A percentile compares a stretch with the other conserved stretches of the same genome.
These are phyloP conservation scores for Thumatha senex DNA, from an alignment of 2,888 invertebrate genomes.

Conservation along the genomic window DNA sequence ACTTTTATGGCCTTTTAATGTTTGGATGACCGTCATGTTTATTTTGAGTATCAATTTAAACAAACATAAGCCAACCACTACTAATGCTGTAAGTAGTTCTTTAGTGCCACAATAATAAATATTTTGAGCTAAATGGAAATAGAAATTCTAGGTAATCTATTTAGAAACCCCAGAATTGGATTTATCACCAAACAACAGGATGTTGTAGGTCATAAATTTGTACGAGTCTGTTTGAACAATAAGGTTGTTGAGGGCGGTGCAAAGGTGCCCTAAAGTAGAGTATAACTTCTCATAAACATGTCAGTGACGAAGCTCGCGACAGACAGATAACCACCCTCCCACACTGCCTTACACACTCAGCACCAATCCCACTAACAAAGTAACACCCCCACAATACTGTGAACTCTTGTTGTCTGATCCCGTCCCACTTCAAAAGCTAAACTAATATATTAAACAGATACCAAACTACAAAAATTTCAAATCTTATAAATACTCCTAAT, in stretches of 20 bases:
- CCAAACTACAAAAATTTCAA: background rate
- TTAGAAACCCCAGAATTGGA: conserved; percentile 21
- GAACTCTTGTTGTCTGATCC: background rate
- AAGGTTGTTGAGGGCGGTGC: conserved; percentile 73
- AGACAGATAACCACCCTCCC: conserved; percentile 63
- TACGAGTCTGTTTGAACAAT: conserved; percentile 73
- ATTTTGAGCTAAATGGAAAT: background rate
- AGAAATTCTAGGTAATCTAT: background rate
- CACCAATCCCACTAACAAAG: conserved; percentile 21
- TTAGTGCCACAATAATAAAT: background rate
- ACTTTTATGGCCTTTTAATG: conserved; percentile 10
- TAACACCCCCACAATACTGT: conserved; percentile 18
- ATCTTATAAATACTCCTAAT: too few relatives aligned
- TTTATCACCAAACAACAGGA: conserved; percentile 50
- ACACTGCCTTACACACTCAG: conserved; percentile 39
- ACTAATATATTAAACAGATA: background rate
- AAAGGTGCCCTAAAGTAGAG: conserved; percentile 48
- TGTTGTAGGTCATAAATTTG: conserved; percentile 65
- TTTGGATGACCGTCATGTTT: background rate
- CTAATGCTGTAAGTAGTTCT: too few relatives aligned
- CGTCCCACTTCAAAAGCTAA: conserved; percentile 10
- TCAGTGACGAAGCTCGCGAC: conserved; percentile 66
- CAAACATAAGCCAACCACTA: background rate
- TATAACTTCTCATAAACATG: conserved; percentile 67
- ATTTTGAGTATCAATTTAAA: background rate